These are phyloP conservation scores for Urocyon cinereoargenteus DNA, from an alignment of 2,797 vertebrate species.

Conservation along the genomic window DNA sequence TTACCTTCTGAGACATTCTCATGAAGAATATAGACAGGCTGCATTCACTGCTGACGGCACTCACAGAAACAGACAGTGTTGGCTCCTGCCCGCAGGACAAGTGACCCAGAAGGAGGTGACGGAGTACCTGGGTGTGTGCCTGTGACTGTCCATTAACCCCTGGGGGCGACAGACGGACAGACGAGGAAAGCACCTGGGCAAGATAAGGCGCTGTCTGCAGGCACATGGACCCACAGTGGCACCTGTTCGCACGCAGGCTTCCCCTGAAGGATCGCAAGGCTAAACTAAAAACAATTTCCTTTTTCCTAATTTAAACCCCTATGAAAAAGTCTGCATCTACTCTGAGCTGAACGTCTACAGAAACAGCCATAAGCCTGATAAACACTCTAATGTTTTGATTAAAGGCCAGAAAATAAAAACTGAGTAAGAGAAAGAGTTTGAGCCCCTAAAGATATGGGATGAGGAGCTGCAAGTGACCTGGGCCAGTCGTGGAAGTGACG, in stretches of 20 bases:
- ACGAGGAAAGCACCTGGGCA: background rate
- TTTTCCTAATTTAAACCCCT: constrained; percentile 21
- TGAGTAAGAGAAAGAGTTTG: constrained; percentile 10
- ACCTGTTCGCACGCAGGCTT: background rate
- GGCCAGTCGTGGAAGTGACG: constrained; percentile 3
- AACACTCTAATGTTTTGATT: constrained; percentile 14
- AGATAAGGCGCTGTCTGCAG: background rate
- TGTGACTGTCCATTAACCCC: background rate
- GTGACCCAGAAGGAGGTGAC: background rate
- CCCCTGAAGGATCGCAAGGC: background rate
- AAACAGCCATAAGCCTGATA: background rate
- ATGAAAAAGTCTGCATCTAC: constrained; percentile 27
- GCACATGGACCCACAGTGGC: rapidly evolving
- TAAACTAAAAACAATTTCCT: background rate
- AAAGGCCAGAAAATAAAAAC: constrained; percentile 51
- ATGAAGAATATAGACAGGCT: background rate
- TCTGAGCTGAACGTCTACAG: background rate
- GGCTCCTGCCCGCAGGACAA: background rate
- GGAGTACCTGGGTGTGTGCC: background rate
- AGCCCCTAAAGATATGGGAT: background rate
- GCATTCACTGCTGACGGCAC: background rate
- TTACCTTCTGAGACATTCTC: background rate
- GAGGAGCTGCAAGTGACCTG: constrained; percentile 71
- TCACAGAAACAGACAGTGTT: background rate
- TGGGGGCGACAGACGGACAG: background rate